Evolutionary conservation across 2,113 vertebrate genomes (phyloP), one percentile per base, ranked within the genome.

Genomic region (Miniopterus natalensis): DNA sequence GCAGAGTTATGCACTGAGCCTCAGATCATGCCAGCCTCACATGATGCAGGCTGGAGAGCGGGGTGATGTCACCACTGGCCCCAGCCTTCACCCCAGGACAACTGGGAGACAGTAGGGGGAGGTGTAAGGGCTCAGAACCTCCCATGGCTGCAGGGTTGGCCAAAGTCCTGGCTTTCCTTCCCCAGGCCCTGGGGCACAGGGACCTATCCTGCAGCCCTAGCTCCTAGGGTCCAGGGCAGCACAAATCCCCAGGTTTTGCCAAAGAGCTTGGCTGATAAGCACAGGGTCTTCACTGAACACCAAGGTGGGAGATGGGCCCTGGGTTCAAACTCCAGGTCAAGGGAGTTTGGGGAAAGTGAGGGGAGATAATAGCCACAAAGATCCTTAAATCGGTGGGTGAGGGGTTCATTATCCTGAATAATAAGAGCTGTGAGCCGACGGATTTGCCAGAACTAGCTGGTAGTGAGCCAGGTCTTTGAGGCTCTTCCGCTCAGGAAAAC

Each of bases 401-500:
- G 53, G 49, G 77, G 10, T 36, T 59, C 75, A 29, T 53, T 45
- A 15, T 42, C 55, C 93, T 63, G 66, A 87, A 45, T 20, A 87
- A 87, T 36, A 57, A 95, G 65, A 71, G 83, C 85, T 8, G 1
- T n/a, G 88, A 88, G 63, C 78, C 21, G 51, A 75, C 95, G 23
- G 93, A 75, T 71, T 6, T 15, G 59, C 49, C 85, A 51, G 73
- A 40, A 78, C 57, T 21, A 59, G 18, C 86, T 78, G 93, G 87
- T 59, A 57, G 47, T 9, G 25, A 81, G 95, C 95, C 95, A 96
- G 89, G 59, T 29, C 97, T 97, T 40, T 85, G 75, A 95, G 93
- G 95, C 94, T 88, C 97, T 98, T 99, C 97, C 98, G 98, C 95
- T 98, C 99, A 99, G 99, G 99, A 99, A 99, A 99, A 98, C 98